A percentile compares a stretch with the other conserved stretches of the same genome.
Evolutionary conservation across 92 coral and sea anemone genomes (phyloP).

Genomic region (Epizoanthus illoricatus): DNA sequence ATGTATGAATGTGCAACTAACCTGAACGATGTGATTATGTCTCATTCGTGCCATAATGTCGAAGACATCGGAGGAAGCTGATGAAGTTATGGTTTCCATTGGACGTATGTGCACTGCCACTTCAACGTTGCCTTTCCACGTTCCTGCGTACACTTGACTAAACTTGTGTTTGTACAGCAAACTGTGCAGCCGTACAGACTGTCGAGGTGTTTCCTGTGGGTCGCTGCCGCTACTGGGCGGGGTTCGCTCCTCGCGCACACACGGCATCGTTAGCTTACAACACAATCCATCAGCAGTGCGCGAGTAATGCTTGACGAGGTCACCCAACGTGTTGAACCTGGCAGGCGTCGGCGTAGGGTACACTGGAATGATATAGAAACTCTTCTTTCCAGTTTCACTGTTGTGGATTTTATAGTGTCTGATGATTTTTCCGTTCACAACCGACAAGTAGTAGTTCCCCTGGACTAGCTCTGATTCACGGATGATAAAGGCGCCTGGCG

Average conservation of each 20-base stretch:
- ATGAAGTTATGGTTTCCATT: slow-evolving; percentile 16
- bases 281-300: slow-evolving; percentile 22
- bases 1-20: not conserved
- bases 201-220: not conserved
- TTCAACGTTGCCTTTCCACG: slow-evolving; percentile 28
- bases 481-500: slow-evolving; percentile 15
- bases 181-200: slow-evolving; percentile 4
- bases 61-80: slow-evolving; percentile 34
- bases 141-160: slow-evolving; percentile 26
- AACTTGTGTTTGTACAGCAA: slow-evolving; percentile 31
- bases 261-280: slow-evolving; percentile 14
- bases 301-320: slow-evolving; percentile 19
- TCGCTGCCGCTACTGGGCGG: not conserved
- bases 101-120: slow-evolving; percentile 35
- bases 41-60: slow-evolving; percentile 11
- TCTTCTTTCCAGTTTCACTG: not conserved
- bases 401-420: slow-evolving; percentile 34
- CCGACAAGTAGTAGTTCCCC: slow-evolving; percentile 18
- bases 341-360: slow-evolving; percentile 3
- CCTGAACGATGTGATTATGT: slow-evolving; percentile 30
- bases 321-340: slow-evolving; percentile 21
- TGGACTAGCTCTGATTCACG: slow-evolving; percentile 3
- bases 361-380: slow-evolving; percentile 13
- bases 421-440: slow-evolving; percentile 23
- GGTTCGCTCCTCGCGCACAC: not conserved